Evolutionary conservation across 2,888 invertebrate species (phyloP), one percentile per base, ranked within the genome.

Genomic region (Limnephilus marmoratus): DNA sequence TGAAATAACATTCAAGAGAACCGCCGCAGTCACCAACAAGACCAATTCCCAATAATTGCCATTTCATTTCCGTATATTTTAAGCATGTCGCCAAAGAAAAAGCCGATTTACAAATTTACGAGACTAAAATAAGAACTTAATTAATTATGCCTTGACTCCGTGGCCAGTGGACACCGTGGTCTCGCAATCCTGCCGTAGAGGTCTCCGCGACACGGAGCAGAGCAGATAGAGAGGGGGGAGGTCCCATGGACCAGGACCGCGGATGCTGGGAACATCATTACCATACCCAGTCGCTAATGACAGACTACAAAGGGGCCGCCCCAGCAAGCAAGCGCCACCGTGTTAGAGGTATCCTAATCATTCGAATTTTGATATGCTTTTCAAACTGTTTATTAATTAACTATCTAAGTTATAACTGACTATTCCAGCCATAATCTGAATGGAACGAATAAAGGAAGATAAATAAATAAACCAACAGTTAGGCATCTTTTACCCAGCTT

Each of bases 251-350:
- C 53, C 18, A 5, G 45, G 86, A 12, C 86, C 86, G 41, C 86
- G 86, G 45, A 29, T 13, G 45, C 86, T 37, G 45, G 86, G 86
- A 24, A 18, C 83, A 41, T 83, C 34, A 83, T 83, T 83, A 83
- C 34, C 34, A 85, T 86, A n/a, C 29, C 37, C 34, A 37, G 80
- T 3, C 80, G 88, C 88, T 89, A 89, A 89, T 81, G 88, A 89
- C 80, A 80, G 87, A 31, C 68, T n/a, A n/a, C 88, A 89, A 89
- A 80, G 88, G 41, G 80, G 37, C 88, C 88, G 88, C 81, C 80
- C 24, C 24, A 24, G 68, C 68, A 24, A n/a, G 68, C 68, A 80
- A 89, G 88, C 88, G 88, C 88, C 88, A 89, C 88, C 80, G 81
- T 80, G 88, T 80, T 68, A 29, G 18, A 4, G 45, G 81, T 12